Evolutionary conservation across 1,140 invertebrate species (phyloP).

Genomic region (Brachystomella parvula): DNA sequence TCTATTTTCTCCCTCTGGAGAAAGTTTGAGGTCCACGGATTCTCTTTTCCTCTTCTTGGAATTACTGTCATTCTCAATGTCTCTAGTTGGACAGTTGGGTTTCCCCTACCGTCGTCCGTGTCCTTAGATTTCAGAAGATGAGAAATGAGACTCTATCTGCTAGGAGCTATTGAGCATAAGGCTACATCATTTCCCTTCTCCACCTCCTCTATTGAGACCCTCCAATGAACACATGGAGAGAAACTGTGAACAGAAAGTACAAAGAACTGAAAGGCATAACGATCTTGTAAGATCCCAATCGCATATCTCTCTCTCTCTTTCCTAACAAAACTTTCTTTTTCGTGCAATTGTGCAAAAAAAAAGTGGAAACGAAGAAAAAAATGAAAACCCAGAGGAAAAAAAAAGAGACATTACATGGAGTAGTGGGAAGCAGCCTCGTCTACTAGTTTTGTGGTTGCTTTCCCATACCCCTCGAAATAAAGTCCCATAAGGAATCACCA

Average conservation of each 20-base stretch:
- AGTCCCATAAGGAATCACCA: neutral
- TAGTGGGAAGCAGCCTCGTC: neutral
- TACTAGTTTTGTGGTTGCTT: neutral
- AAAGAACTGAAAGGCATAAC: conserved; percentile 3
- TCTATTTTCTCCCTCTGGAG: neutral
- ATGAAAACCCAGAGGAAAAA: conserved; percentile 1
- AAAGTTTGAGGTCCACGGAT: neutral
- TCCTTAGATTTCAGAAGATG: no score
- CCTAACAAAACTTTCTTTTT: neutral
- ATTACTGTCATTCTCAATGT: conserved; percentile 7
- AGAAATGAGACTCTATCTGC: neutral
- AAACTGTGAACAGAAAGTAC: no score
- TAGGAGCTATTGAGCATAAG: neutral
- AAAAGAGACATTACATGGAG: conserved; percentile 1
- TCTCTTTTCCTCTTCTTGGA: neutral
- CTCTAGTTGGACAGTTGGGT: neutral
- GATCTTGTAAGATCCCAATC: neutral
- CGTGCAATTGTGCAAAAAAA: conserved; percentile 3
- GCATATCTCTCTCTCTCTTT: neutral
- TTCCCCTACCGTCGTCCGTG: neutral
- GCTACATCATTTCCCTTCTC: neutral
- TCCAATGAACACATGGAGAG: neutral
- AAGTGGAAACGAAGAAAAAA: neutral
- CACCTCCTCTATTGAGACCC: neutral
- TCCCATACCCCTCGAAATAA: neutral